These are phyloP conservation scores for Pelochelys cantorii DNA, from an alignment of 2,797 vertebrate genomes.

Conservation along the genomic window DNA sequence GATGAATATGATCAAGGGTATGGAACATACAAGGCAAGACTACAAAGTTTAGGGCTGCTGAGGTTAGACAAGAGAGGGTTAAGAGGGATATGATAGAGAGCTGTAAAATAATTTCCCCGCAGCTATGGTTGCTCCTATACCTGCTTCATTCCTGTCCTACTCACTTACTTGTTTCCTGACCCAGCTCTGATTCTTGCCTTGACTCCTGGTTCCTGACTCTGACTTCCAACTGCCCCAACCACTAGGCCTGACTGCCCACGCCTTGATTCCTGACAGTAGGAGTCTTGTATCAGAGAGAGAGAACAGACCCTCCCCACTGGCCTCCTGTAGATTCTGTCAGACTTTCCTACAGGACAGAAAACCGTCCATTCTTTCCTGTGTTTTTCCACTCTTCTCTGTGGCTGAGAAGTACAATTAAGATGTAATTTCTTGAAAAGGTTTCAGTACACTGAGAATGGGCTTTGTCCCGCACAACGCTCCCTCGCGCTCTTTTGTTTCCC, in stretches of 20 bases:
- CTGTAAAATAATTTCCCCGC: no score
- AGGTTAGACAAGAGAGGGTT: background rate
- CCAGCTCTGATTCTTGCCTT: no score
- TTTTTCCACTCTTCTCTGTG: background rate
- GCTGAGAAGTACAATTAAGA: background rate
- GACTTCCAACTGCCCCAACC: background rate
- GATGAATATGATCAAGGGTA: background rate
- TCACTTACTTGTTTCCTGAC: no score
- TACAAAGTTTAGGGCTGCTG: background rate
- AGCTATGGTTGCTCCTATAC: no score
- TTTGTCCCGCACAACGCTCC: background rate
- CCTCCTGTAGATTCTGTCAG: background rate
- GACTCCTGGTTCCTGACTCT: background rate
- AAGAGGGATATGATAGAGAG: background rate
- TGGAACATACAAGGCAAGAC: no score
- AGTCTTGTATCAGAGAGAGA: background rate
- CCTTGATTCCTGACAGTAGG: background rate
- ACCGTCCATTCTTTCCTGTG: background rate
- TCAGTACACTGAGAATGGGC: background rate
- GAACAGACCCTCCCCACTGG: background rate
- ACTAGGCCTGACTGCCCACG: background rate
- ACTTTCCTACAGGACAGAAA: background rate
- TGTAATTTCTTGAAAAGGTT: background rate
- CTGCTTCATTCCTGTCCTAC: no score
- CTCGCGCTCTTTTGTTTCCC: no score